Percentiles rank a stretch among this genome's conserved stretches.
Evolutionary conservation across 2,113 vertebrate genomes (phyloP).

Genomic region (Martes martes): DNA sequence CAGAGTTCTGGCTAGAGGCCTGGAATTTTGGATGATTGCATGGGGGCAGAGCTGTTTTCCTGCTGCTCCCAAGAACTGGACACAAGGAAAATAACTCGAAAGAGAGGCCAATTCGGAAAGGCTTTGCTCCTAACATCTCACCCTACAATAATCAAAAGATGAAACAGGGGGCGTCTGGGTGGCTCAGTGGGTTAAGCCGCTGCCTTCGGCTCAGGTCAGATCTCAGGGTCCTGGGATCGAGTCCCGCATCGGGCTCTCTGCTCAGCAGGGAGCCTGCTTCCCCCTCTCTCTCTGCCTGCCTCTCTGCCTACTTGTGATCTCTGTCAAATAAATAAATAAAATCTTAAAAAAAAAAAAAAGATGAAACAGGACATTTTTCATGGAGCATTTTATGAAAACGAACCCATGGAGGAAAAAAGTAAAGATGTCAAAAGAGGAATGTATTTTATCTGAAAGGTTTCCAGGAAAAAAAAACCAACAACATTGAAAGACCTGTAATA

Average conservation of each 20-base stretch:
- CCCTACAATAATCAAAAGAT: background rate
- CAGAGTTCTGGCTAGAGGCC: background rate
- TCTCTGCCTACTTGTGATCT: too few species aligned
- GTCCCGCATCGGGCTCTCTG: too few species aligned
- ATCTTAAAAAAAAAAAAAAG: background rate
- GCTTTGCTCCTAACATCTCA: background rate
- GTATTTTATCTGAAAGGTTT: background rate
- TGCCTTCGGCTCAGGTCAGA: too few species aligned
- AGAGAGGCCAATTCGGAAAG: background rate
- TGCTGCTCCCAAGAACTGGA: background rate
- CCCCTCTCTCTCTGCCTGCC: too few species aligned
- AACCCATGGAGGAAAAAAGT: background rate
- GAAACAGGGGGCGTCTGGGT: background rate
- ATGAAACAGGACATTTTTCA: background rate
- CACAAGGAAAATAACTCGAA: background rate
- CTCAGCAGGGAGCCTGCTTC: too few species aligned
- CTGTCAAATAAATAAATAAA: too few species aligned
- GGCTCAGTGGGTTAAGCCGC: too few species aligned
- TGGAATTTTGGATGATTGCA: background rate
- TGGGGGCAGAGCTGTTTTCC: background rate
- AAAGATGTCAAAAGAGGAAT: background rate
- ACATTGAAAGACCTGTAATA: background rate
- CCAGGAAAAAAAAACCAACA: background rate
- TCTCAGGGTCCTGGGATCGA: too few species aligned
- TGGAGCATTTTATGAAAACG: background rate